Percentiles rank a stretch among this genome's conserved stretches.
Evolutionary conservation across 2,797 vertebrate species (phyloP).

Genomic region (Balearica regulorum): DNA sequence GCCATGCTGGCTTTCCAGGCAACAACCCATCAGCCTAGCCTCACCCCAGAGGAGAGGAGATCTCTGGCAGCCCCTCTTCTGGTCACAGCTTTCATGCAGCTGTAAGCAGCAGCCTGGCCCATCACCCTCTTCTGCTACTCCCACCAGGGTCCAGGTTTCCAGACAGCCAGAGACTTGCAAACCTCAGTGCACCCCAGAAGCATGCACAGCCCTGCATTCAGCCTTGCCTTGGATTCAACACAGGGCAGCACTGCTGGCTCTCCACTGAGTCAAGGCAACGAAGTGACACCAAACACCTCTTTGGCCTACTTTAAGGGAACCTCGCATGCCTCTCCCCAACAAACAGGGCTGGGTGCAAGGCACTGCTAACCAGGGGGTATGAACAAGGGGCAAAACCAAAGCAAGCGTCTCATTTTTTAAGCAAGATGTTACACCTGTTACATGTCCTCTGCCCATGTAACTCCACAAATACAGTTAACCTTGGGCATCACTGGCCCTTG

Average conservation of each 20-base stretch:
- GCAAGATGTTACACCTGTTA: neutral
- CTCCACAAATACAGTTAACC: neutral
- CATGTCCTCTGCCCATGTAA: neutral
- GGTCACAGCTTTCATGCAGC: neutral
- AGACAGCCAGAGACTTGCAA: neutral
- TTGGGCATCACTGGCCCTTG: neutral
- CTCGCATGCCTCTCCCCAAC: neutral
- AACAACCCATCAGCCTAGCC: neutral
- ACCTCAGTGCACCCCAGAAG: neutral
- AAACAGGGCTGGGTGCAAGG: neutral
- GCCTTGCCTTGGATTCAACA: neutral
- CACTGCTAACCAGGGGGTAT: neutral
- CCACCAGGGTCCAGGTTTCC: neutral
- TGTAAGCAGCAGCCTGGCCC: neutral
- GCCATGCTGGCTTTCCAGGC: conserved; percentile 6
- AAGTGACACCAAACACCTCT: neutral
- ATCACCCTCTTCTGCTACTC: neutral
- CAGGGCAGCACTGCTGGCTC: neutral
- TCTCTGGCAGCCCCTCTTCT: neutral
- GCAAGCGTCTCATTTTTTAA: neutral
- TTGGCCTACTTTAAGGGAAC: neutral
- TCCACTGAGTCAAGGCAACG: neutral
- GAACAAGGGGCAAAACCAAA: neutral
- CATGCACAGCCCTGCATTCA: neutral
- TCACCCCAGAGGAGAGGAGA: neutral